Evolutionary conservation across 2,888 invertebrate species (phyloP), one percentile per base, ranked within the genome.

Genomic region (Drosophila maculinotata): DNA sequence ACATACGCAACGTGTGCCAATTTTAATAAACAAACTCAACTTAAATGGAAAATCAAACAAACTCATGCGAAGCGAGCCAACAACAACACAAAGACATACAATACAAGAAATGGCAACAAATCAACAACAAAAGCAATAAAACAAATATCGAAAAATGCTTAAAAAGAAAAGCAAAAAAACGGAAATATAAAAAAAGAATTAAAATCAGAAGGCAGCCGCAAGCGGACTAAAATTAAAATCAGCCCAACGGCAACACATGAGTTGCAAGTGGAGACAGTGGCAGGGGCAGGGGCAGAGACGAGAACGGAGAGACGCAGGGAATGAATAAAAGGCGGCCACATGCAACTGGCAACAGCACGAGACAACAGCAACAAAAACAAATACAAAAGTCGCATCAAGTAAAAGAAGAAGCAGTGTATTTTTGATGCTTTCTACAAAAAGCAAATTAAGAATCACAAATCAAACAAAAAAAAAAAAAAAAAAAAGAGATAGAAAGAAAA

Each of bases 21-120:
- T 87, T 79, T 87, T 71, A 74, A 74, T 83, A 87, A 79, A 79
- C 87, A 83, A 83, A 83, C 87, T 71, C 63, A 70, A 65, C 82
- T 82, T 83, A 76, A 83, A 87, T 83, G 85, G 79, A 82, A 87
- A 82, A 74, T 79, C 87, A 83, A 83, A 83, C 85, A 87, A 70
- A 84, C 58, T 69, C 70, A 64, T 58, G 65, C 47, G 45, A 53
- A 52, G 42, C 47, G 36, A 68, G 39, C 62, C 74, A 64, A 58
- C 39, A 68, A 23, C 25, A 31, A n/a, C 35, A 56, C 7, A 51
- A 17, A 10, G 15, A 9, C 10, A 10, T 51, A 52, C 42, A 54
- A 42, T n/a, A n/a, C n/a, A n/a, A 39, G 49, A 62, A 67, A 67
- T 48, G 69, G 67, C 62, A 53, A 62, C 56, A 77, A 74, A 68